Evolutionary conservation across 2,888 invertebrate genomes (phyloP).

Genomic region (Falcaria lacertinaria): DNA sequence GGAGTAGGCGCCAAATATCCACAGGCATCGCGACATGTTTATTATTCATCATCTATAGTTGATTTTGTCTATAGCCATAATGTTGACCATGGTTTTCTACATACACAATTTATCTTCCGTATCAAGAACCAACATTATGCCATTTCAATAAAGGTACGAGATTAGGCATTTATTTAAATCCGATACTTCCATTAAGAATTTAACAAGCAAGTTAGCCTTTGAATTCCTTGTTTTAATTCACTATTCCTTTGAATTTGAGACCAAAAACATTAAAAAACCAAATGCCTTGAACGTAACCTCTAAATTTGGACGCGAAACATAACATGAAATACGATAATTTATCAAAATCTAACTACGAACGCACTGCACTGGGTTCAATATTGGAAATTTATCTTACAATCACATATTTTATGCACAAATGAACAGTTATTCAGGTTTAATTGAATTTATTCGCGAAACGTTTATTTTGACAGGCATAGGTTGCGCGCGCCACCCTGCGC

Average conservation of each 20-base stretch:
- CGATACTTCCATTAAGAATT: too few relatives aligned
- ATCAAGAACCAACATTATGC: too few relatives aligned
- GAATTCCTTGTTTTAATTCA: too few relatives aligned
- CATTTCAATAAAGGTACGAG: too few relatives aligned
- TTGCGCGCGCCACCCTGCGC: constrained; percentile 55
- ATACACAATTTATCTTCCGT: background rate
- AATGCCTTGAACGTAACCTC: background rate
- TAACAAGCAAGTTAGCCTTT: too few relatives aligned
- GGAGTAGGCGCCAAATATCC: constrained; percentile 65
- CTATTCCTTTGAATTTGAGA: too few relatives aligned
- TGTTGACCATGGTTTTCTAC: constrained; percentile 4
- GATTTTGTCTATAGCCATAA: constrained; percentile 3
- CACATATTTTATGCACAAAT: constrained; percentile 8
- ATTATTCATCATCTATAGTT: constrained; percentile 44
- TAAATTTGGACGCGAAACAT: background rate
- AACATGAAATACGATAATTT: background rate
- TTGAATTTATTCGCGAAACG: constrained; percentile 21
- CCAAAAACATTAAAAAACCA: too few relatives aligned
- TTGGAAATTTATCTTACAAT: background rate
- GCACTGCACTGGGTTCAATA: background rate
- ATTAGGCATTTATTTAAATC: too few relatives aligned
- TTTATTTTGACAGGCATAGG: constrained; percentile 54
- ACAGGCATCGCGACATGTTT: constrained; percentile 66
- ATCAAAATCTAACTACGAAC: background rate
- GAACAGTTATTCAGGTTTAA: constrained; percentile 17